These are phyloP conservation scores for Mechanitis mazaeus DNA, from an alignment of 2,888 invertebrate species.

Conservation along the genomic window DNA sequence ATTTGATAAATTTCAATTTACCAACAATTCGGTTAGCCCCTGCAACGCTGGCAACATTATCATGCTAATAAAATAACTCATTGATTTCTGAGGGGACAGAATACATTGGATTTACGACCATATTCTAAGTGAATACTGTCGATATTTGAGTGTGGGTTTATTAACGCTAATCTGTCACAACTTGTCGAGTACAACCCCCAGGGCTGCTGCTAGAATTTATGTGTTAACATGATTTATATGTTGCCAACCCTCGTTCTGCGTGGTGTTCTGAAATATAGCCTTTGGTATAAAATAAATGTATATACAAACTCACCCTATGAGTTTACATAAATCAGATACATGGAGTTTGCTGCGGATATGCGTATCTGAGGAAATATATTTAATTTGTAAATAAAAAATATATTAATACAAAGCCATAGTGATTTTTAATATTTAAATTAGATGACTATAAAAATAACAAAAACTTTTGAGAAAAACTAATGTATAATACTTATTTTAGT, in stretches of 20 bases:
- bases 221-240: conserved; percentile 73
- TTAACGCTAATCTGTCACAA: conserved; percentile 37
- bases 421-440: no score
- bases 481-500: no score
- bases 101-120: conserved; percentile 14
- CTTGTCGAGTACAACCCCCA: conserved; percentile 43
- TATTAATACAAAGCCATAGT: no score
- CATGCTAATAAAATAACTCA: conserved; percentile 57
- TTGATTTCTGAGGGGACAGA: conserved; percentile 31
- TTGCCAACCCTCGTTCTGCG: conserved; percentile 44
- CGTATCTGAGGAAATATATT: no score
- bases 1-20: conserved; percentile 73
- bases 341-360: background rate
- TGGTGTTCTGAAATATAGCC: conserved; percentile 29
- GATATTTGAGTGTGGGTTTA: conserved; percentile 27
- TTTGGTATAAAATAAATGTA: conserved; percentile 21
- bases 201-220: conserved; percentile 63
- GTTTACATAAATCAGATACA: conserved; percentile 23
- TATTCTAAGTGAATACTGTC: conserved; percentile 24
- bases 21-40: conserved; percentile 60
- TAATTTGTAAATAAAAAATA: no score
- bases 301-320: conserved; percentile 11
- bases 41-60: conserved; percentile 56
- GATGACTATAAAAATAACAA: no score
- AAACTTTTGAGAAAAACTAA: no score